These are phyloP conservation scores for Otus sunia DNA, from an alignment of 2,113 vertebrate species.

Conservation along the genomic window DNA sequence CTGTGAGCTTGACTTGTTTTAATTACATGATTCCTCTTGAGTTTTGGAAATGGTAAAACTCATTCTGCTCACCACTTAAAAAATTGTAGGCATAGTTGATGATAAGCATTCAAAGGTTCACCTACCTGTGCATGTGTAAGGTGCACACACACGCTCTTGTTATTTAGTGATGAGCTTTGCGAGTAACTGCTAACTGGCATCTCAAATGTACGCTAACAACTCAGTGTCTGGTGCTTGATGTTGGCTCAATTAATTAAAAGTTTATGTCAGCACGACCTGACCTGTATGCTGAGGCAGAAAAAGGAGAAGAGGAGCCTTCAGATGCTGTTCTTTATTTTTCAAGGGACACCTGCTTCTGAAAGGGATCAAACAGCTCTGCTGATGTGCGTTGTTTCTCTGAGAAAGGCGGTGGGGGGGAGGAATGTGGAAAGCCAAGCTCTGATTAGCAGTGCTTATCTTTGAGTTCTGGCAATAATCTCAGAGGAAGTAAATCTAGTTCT, in stretches of 20 bases:
- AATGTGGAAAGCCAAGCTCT: not conserved
- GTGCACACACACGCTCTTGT: not conserved
- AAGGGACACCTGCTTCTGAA: not conserved
- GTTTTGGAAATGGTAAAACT: not conserved
- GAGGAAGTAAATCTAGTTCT: not conserved
- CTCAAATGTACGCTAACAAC: not conserved
- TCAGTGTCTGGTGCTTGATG: not conserved
- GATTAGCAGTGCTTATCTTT: not conserved
- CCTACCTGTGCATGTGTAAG: not conserved
- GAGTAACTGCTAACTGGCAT: not conserved
- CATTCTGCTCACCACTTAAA: not conserved
- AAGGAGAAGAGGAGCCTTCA: not conserved
- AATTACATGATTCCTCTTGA: not conserved
- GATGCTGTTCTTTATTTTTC: not conserved
- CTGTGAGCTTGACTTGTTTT: not conserved
- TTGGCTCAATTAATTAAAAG: not conserved
- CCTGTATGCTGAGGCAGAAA: not conserved
- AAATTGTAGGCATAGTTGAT: not conserved
- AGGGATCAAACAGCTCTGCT: not conserved
- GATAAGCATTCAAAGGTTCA: not conserved
- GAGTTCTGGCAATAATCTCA: not conserved
- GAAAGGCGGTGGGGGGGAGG: accelerated
- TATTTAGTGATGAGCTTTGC: not conserved
- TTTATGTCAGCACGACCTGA: slow-evolving; percentile 11
- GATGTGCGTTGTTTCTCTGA: not conserved